phyloP scores from a whole-genome alignment of 2,888 invertebrate genomes.

The Leucania comma region DNA sequence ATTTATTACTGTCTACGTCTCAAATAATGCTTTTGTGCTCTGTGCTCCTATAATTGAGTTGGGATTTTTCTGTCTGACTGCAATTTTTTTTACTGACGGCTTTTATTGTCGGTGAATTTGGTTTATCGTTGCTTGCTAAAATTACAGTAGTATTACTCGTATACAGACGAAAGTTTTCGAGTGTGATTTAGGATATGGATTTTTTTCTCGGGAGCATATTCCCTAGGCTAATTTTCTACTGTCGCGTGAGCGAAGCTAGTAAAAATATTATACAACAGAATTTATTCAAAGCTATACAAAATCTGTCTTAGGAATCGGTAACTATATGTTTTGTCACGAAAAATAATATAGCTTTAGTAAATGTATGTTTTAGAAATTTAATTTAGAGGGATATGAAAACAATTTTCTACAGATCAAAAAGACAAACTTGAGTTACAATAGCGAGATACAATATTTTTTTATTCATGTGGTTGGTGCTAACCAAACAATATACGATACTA shows the following conservation, averaged over 20 bases:
- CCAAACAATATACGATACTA: constrained; percentile 17
- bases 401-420: constrained; percentile 26
- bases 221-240: no score
- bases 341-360: background rate
- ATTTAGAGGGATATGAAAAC: constrained; percentile 16
- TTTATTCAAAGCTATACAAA: background rate
- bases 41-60: constrained; percentile 43
- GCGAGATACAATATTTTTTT: background rate
- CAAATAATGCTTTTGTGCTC: constrained; percentile 38
- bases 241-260: no score
- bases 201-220: no score
- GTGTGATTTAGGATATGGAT: no score
- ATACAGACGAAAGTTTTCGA: no score
- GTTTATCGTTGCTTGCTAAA: background rate
- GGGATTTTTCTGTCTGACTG: background rate
- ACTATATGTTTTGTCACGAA: background rate
- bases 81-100: background rate
- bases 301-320: background rate
- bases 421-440: background rate
- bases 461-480: constrained; percentile 2
- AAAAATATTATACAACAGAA: background rate
- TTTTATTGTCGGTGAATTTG: background rate
- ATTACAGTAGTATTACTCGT: background rate
- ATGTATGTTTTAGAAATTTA: background rate
- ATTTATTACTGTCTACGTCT: constrained; percentile 58